A percentile compares a stretch with the other conserved stretches of the same genome.
Evolutionary conservation across 2,113 vertebrate genomes (phyloP).

Genomic region (Pelvicachromis taeniatus): DNA sequence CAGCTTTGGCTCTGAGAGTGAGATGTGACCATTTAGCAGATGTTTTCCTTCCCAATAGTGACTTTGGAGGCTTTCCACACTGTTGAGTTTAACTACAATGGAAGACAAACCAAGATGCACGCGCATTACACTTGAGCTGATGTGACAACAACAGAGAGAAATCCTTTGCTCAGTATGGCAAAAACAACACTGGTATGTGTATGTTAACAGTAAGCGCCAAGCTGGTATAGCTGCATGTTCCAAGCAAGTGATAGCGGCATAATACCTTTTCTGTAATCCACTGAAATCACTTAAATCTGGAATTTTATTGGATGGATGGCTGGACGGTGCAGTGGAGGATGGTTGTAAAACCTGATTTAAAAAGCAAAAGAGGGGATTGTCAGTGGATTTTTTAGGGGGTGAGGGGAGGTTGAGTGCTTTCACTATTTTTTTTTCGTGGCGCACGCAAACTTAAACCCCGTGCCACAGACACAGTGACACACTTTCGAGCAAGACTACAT

Average conservation of each 20-base stretch:
- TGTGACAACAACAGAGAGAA: slow-evolving; percentile 33
- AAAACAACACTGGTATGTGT: neutral
- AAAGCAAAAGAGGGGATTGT: slow-evolving; percentile 51
- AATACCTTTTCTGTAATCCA: slow-evolving; percentile 15
- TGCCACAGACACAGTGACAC: slow-evolving; percentile 11
- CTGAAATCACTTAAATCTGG: slow-evolving; percentile 31
- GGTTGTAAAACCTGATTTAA: slow-evolving; percentile 48
- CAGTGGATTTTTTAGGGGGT: neutral
- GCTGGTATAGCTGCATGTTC: neutral
- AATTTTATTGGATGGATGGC: slow-evolving; percentile 15
- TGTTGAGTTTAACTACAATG: slow-evolving; percentile 60
- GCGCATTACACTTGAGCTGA: slow-evolving; percentile 24
- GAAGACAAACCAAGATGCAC: slow-evolving; percentile 49
- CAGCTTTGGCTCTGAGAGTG: slow-evolving; percentile 32
- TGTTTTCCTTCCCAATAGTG: slow-evolving; percentile 59
- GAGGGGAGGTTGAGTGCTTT: slow-evolving; percentile 1
- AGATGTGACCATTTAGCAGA: slow-evolving; percentile 68
- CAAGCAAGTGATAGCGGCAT: slow-evolving; percentile 36
- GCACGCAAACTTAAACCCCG: neutral
- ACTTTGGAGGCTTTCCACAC: slow-evolving; percentile 58
- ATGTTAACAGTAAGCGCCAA: neutral
- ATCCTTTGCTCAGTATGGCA: neutral
- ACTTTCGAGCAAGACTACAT: slow-evolving; percentile 20
- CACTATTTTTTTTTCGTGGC: neutral
- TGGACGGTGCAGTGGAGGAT: slow-evolving; percentile 34